These are phyloP conservation scores for Neosilurus mollespiculum DNA, from an alignment of 2,797 vertebrate genomes.

Conservation along the genomic window DNA sequence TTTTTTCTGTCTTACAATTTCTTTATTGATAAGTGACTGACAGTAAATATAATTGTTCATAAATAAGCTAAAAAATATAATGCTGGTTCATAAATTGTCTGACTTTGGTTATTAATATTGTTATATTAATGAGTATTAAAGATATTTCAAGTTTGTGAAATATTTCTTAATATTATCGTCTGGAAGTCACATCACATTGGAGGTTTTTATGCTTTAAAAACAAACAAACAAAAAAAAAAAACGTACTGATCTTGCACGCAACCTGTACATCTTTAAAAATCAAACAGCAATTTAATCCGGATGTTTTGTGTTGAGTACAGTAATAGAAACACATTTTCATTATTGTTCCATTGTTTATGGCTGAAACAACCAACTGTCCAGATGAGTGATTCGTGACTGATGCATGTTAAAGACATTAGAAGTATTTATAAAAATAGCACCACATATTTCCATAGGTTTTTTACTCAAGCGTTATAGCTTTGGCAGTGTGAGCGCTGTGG, in stretches of 20 bases:
- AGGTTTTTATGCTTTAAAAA: background rate
- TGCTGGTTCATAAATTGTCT: background rate
- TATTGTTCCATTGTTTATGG: conserved; percentile 7
- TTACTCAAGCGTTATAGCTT: background rate
- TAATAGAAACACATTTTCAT: background rate
- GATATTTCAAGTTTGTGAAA: background rate
- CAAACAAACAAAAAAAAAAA: background rate
- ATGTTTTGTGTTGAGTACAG: no score
- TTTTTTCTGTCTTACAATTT: background rate
- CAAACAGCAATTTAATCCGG: background rate
- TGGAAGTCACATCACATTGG: background rate
- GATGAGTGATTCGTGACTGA: background rate
- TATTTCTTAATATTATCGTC: conserved; percentile 1
- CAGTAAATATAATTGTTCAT: conserved; percentile 2
- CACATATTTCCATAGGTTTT: background rate
- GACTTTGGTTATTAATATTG: conserved; percentile 3
- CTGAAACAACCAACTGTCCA: background rate
- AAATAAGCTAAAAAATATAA: conserved; percentile 8
- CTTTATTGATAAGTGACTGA: background rate
- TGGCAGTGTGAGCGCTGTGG: background rate
- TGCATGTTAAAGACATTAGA: background rate
- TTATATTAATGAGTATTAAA: background rate
- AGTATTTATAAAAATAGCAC: background rate
- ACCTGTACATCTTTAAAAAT: background rate
- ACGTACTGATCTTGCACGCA: background rate